phyloP scores from a whole-genome alignment of 2,113 vertebrate genomes.

The Otolemur garnettii region DNA sequence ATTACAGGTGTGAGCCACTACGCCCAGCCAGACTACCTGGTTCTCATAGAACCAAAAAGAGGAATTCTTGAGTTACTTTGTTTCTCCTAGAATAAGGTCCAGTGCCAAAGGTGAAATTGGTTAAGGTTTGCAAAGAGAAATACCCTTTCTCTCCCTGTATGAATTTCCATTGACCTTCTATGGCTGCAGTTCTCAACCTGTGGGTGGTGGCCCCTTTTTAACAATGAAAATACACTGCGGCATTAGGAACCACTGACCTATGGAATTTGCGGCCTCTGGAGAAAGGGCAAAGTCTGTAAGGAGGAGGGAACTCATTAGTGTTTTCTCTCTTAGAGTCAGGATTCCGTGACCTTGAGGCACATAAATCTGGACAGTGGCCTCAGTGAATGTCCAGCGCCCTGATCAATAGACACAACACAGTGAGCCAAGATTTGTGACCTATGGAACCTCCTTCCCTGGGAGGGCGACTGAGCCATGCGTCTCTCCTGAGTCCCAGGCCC shows the following conservation, averaged over 20 bases:
- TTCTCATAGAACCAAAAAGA: background rate
- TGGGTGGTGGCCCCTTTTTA: too few species aligned
- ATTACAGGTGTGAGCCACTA: too few species aligned
- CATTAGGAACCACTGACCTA: too few species aligned
- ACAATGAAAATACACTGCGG: too few species aligned
- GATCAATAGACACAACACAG: background rate
- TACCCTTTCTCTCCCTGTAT: background rate
- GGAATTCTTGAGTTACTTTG: background rate
- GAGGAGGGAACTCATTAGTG: slow-evolving; percentile 40
- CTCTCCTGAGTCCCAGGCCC: background rate
- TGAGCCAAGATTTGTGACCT: background rate
- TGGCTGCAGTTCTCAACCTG: background rate
- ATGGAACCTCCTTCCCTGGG: background rate
- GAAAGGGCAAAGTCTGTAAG: background rate
- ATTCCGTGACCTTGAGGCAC: background rate
- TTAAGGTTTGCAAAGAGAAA: background rate
- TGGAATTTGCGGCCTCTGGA: background rate
- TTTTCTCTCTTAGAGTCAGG: background rate
- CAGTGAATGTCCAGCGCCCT: background rate
- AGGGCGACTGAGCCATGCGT: background rate
- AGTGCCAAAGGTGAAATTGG: background rate
- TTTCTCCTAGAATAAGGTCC: background rate
- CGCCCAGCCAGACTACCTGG: background rate
- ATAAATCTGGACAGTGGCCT: slow-evolving; percentile 42
- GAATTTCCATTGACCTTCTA: background rate